These are phyloP conservation scores for Liopterus haemorrhoidalis DNA, from an alignment of 2,888 invertebrate species.

Conservation along the genomic window DNA sequence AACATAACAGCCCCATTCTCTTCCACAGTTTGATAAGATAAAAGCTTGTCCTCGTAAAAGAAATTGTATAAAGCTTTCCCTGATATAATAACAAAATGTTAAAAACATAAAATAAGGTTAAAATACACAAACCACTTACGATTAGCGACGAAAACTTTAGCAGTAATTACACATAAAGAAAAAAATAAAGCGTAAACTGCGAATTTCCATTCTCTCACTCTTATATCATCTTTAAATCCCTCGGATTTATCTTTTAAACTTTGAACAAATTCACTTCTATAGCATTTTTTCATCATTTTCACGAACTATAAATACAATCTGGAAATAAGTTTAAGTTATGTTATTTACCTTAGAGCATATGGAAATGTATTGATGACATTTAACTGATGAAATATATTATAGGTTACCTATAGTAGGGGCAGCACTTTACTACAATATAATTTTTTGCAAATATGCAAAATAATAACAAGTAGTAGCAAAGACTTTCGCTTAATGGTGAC, in stretches of 20 bases:
- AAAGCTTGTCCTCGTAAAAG: constrained; percentile 37
- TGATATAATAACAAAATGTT: constrained; percentile 28
- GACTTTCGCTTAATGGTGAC: constrained; percentile 2
- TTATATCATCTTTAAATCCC: constrained; percentile 24
- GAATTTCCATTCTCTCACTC: constrained; percentile 39
- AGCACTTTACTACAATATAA: constrained; percentile 16
- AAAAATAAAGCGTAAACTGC: constrained; percentile 39
- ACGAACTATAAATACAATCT: constrained; percentile 4
- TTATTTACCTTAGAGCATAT: constrained; percentile 1
- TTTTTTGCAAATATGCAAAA: constrained; percentile 7
- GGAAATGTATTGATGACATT: neutral
- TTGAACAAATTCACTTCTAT: constrained; percentile 19
- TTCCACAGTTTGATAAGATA: constrained; percentile 37
- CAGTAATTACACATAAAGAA: constrained; percentile 37
- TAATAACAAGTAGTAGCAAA: constrained; percentile 1
- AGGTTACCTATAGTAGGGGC: too few relatives aligned
- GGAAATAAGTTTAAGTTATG: constrained; percentile 9
- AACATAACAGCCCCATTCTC: constrained; percentile 42
- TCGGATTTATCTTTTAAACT: constrained; percentile 15
- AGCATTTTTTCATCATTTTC: constrained; percentile 13
- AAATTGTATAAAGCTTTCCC: constrained; percentile 33
- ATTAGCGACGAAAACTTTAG: constrained; percentile 37
- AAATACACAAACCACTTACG: constrained; percentile 42
- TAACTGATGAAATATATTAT: neutral
- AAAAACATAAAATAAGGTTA: constrained; percentile 1